Evolutionary conservation across 2,888 invertebrate species (phyloP), one percentile per base, ranked within the genome.

Genomic region (Thereva nobilitata): DNA sequence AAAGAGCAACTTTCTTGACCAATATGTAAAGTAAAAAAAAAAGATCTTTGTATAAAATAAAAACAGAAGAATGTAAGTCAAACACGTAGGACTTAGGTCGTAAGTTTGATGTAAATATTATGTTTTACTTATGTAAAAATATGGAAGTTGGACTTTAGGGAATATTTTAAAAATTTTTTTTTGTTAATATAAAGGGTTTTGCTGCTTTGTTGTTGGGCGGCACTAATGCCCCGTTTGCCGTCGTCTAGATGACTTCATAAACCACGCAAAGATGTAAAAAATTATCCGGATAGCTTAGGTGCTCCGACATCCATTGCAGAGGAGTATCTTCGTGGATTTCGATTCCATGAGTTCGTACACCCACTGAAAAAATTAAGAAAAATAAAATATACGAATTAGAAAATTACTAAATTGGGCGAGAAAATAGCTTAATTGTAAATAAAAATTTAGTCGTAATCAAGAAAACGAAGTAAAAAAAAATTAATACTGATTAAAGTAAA

Each of bases 261-360:
- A 74, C 73, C 67, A 90, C 78, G 77, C 88, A 88, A 73, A 97
- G 85, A 84, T 99, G 98, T 71, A 99, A 83, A 82, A 99, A 99
- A 83, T 99, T 99, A 80, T 99, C 99, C 0, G 98, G 97, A 82
- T 97, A 97, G 79, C 97, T 95, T 76, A 99, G 84, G 81, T 98
- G 97, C 82, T 97, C 96, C 34, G 96, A 95, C 82, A 99, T 87
- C 97, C 98, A 99, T 76, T 96, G 93, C 7, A 98, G 80, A 8
- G 97, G 96, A 7, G 96, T 93, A 70, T 96, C 93, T 70, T 86
- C 76, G 3, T 97, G 93, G 64, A 95, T 87, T 72, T 87, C 85
- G 74, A 98, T 89, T 34, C 98, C 98, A 81, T 99, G 98, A 37
- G 93, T 93, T 74, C 91, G 85, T 54, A 92, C 83, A 75, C 86